These are phyloP conservation scores for Anastrepha ludens DNA, from an alignment of 1,140 invertebrate species.

Conservation along the genomic window DNA sequence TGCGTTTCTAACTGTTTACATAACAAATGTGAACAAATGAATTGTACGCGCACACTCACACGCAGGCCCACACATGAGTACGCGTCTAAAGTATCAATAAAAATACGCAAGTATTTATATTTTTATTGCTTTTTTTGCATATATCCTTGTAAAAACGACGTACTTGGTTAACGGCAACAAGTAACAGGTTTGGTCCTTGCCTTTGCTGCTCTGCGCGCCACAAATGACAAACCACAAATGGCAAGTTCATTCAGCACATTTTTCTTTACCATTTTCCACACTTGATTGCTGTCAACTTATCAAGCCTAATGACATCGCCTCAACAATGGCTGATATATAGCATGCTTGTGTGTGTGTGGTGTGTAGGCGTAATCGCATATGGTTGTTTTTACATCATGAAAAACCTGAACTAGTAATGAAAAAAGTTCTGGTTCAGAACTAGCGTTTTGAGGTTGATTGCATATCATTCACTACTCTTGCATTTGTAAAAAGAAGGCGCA, in stretches of 20 bases:
- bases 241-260: slow-evolving; percentile 24
- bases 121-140: not conserved
- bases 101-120: not conserved
- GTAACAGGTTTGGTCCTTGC: not conserved
- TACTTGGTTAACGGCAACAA: slow-evolving; percentile 4
- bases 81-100: slow-evolving; percentile 19
- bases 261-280: slow-evolving; percentile 35
- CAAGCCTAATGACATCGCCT: slow-evolving; percentile 39
- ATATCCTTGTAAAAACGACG: not conserved
- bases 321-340: slow-evolving; percentile 26
- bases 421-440: no score
- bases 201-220: not conserved
- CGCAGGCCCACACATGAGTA: not conserved
- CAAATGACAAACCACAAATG: not conserved
- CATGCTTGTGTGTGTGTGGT: not conserved
- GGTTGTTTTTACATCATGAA: not conserved
- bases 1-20: slow-evolving; percentile 5
- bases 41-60: not conserved
- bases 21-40: slow-evolving; percentile 33
- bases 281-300: slow-evolving; percentile 50
- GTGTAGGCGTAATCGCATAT: not conserved
- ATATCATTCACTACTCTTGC: no score
- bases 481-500: no score
- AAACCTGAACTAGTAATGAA: not conserved
- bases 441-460: no score